Percentiles rank a stretch among this genome's conserved stretches.
Conservation (phyloP, 2,113 vertebrate genomes). For the Fulica atra region DNA sequence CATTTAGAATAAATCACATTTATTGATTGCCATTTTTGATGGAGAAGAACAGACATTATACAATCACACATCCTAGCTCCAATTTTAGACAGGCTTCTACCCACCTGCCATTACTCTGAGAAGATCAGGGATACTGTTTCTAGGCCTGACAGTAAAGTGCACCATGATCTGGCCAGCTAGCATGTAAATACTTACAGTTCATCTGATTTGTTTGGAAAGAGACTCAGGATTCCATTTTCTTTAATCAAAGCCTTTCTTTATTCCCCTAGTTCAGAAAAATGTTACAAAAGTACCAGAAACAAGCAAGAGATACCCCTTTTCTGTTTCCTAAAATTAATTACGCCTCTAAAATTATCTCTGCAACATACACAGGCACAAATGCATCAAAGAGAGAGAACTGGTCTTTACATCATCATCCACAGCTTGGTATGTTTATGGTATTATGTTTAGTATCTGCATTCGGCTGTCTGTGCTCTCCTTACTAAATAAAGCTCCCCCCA, state of each 20-base stretch:
- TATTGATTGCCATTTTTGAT: background rate
- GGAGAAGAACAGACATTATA: background rate
- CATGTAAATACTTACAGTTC: background rate
- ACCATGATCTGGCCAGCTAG: background rate
- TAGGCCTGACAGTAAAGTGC: background rate
- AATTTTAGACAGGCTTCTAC: background rate
- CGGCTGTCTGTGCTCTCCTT: background rate
- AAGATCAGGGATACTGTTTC: background rate
- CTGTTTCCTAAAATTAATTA: background rate
- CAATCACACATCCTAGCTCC: background rate
- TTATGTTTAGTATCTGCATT: background rate
- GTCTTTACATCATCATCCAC: background rate
- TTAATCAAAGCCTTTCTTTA: background rate
- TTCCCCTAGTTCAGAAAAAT: background rate
- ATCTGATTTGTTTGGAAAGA: background rate
- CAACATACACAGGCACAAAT: background rate
- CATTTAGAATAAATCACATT: background rate
- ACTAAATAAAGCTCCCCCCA: constrained; percentile 4
- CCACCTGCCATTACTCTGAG: background rate
- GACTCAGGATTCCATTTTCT: background rate
- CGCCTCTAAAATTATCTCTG: background rate
- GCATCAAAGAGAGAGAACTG: background rate
- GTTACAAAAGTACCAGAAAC: background rate
- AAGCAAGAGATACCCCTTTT: background rate
- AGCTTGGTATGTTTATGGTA: background rate